phyloP scores from a whole-genome alignment of 2,113 vertebrate species.

The Myrmecobius fasciatus region DNA sequence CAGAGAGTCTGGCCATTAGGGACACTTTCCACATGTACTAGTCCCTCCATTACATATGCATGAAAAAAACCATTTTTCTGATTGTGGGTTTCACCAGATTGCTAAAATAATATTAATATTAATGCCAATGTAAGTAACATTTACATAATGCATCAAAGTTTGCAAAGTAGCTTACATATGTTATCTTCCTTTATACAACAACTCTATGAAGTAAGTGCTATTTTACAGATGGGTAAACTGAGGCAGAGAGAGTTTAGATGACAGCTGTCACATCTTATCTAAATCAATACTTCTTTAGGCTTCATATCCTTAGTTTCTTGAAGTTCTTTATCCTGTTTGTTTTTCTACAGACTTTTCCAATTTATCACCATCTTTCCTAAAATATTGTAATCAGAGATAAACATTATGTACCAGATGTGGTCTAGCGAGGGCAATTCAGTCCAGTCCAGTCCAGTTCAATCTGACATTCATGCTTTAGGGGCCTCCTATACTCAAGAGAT shows the following conservation, averaged over 20 bases:
- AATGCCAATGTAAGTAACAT: neutral
- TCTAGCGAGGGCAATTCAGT: neutral
- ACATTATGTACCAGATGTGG: neutral
- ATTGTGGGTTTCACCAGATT: neutral
- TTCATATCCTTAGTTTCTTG: neutral
- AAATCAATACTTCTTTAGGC: neutral
- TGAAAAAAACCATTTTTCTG: neutral
- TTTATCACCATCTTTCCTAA: too few relatives aligned
- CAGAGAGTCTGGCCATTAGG: neutral
- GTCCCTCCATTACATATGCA: neutral
- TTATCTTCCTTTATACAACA: neutral
- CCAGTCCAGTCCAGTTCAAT: neutral
- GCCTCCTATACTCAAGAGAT: neutral
- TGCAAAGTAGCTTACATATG: neutral
- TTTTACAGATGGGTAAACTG: neutral
- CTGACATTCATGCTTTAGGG: neutral
- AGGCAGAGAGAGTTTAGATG: neutral
- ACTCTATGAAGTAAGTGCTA: neutral
- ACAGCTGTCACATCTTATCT: neutral
- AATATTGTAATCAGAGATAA: neutral
- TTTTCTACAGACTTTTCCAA: neutral
- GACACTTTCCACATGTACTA: neutral
- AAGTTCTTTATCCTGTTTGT: neutral
- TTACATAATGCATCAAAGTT: neutral
- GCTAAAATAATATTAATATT: neutral